Evolutionary conservation across 2,888 invertebrate species (phyloP).

Genomic region (Rhagium mordax): DNA sequence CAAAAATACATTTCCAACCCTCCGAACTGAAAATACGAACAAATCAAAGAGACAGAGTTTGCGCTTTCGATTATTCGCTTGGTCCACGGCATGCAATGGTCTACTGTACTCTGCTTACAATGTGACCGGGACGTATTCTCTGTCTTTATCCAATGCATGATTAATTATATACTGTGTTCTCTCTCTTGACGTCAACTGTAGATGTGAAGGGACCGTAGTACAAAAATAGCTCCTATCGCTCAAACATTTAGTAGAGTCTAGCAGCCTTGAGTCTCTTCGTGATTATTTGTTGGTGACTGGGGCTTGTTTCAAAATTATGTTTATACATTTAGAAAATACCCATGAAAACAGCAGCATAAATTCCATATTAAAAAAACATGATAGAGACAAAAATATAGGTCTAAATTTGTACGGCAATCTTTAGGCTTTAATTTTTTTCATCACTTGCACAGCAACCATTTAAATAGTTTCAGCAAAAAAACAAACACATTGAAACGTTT

Average conservation of each 20-base stretch:
- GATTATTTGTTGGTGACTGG: not conserved
- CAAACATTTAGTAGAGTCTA: constrained; percentile 25
- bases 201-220: constrained; percentile 65
- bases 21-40: constrained; percentile 52
- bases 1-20: constrained; percentile 46
- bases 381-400: no score
- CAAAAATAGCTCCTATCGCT: constrained; percentile 65
- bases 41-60: constrained; percentile 64
- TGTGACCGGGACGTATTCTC: constrained; percentile 60
- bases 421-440: no score
- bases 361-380: no score
- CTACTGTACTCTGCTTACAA: constrained; percentile 61
- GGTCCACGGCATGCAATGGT: constrained; percentile 54
- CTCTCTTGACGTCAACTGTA: constrained; percentile 64
- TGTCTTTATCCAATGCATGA: constrained; percentile 53
- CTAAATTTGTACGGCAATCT: no score
- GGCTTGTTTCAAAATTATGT: not conserved
- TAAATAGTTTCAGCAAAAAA: no score
- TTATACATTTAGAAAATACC: not conserved
- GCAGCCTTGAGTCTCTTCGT: not conserved
- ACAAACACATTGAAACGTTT: no score
- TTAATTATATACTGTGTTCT: constrained; percentile 52
- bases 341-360: not conserved
- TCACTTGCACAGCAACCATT: no score
- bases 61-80: constrained; percentile 53